Base-by-base conservation (phyloP, 2,113 vertebrate species). In the Xenus cinereus region DNA sequence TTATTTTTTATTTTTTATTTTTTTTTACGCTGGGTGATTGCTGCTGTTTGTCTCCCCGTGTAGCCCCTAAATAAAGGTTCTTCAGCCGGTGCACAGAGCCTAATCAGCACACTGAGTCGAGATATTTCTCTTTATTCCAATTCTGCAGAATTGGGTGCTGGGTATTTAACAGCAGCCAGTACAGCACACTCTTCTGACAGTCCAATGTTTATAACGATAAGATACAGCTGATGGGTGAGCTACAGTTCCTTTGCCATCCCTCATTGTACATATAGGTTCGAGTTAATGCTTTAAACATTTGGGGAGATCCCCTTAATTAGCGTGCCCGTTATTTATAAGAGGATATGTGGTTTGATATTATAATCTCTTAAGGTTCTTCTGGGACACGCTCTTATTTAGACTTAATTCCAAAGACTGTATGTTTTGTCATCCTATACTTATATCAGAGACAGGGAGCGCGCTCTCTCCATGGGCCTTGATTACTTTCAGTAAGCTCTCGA, bases 11-110 rank as follows among this genome's bases (percentile, higher is more conserved):
- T 46, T 21, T 21, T 46, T 5, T 10, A 66, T 89, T 72, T 4
- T 78, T 35, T 26, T 41, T 39, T n/a, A 5, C 14, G 4, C 39
- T 15, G 4, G 11, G 8, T 8, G 8, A 0, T 32, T 14, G 3
- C 14, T 23, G 12, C 27, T 86, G 2, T 20, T 71, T 53, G 15
- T 17, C 45, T 39, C 6, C 7, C 39, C 2, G 23, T 10, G 63
- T 43, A 32, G 39, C 22, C 20, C 41, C 27, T 64, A 41, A 64
- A 64, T 41, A 41, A 41, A 20, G 18, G 16, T 41, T 41, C 12
- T 63, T 63, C 26, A 39, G 5, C 26, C 5, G 5, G 37, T 41
- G 37, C 12, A 12, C 37, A 41, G 28, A 28, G 16, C 37, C 35
- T 17, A 13, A 3, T 64, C 12, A 41, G 6, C 18, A 9, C 18